Percentiles rank a stretch among this genome's conserved stretches.
phyloP scores from a whole-genome alignment of 1,140 invertebrate species.

The Drosophila melanica region DNA sequence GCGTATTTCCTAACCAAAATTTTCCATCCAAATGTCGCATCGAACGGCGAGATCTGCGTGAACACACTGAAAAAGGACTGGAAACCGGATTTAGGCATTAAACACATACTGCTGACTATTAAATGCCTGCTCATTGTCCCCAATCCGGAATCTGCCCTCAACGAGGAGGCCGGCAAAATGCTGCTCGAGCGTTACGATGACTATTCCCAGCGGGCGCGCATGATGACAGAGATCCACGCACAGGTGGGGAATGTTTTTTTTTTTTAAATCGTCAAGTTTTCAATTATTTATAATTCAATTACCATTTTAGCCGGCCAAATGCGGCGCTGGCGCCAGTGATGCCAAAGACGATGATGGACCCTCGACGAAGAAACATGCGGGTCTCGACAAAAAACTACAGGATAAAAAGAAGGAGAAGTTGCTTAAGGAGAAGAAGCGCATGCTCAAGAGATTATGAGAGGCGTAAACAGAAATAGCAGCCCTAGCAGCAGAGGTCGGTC shows the following conservation, averaged over 20 bases:
- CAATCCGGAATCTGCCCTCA: conserved; percentile 96
- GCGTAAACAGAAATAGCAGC: conserved; percentile 51
- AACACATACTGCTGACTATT: conserved; percentile 96
- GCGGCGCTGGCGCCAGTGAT: conserved; percentile 62
- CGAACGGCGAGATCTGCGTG: conserved; percentile 98
- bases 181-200: conserved; percentile 96
- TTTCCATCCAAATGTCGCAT: conserved; percentile 98
- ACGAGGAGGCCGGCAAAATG: conserved; percentile 96
- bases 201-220: conserved; percentile 94
- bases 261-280: not conserved
- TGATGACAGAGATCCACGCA: conserved; percentile 98
- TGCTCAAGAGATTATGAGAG: conserved; percentile 94
- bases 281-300: not conserved
- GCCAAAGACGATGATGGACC: conserved; percentile 87
- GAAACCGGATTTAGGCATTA: conserved; percentile 97
- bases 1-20: conserved; percentile 98
- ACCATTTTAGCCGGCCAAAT: conserved; percentile 71
- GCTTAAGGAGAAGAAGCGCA: conserved; percentile 93
- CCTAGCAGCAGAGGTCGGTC: too few species aligned
- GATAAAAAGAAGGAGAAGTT: conserved; percentile 91
- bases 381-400: conserved; percentile 89
- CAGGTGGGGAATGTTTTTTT: conserved; percentile 72
- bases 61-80: conserved; percentile 99
- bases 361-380: conserved; percentile 92
- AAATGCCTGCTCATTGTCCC: conserved; percentile 97